phyloP scores from a whole-genome alignment of 1,140 invertebrate genomes.

The Episyrphus balteatus region DNA sequence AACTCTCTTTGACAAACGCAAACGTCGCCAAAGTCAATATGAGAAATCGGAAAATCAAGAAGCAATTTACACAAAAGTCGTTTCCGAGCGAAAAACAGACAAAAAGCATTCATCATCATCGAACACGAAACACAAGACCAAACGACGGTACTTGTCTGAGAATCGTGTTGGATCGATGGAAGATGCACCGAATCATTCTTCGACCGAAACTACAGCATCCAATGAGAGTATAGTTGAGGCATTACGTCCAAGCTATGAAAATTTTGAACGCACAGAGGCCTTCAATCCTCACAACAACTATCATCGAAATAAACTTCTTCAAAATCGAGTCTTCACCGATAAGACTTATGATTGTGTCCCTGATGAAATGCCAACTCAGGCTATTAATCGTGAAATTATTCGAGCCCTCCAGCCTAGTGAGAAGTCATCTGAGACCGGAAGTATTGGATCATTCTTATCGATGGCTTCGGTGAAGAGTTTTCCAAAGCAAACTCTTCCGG shows the following conservation, averaged over 20 bases:
- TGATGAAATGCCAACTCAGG: conserved; percentile 13
- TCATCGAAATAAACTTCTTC: conserved; percentile 31
- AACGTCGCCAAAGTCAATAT: conserved; percentile 22
- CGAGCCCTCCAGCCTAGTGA: conserved; percentile 17
- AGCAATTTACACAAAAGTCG: conserved; percentile 29
- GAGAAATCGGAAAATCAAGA: conserved; percentile 26
- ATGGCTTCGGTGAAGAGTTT: conserved; percentile 73
- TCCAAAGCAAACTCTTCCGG: conserved; percentile 44
- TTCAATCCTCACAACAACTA: conserved; percentile 35
- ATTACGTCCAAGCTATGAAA: conserved; percentile 18
- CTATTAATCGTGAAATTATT: conserved; percentile 32
- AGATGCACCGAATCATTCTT: conserved; percentile 16
- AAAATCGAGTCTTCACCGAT: conserved; percentile 16
- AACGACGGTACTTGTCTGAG: conserved; percentile 29
- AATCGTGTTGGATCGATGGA: conserved; percentile 34
- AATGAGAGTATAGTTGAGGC: conserved; percentile 3
- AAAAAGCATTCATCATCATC: conserved; percentile 15
- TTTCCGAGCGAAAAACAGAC: conserved; percentile 23
- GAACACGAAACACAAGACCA: conserved; percentile 13
- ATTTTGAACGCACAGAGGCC: conserved; percentile 28
- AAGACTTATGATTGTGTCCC: conserved; percentile 11
- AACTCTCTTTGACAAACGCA: conserved; percentile 24
- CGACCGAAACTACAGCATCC: neutral
- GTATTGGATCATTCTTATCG: conserved; percentile 45
- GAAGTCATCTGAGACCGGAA: conserved; percentile 28